Conservation (phyloP, 2,888 invertebrate species). For the Drosophila antonietae region DNA sequence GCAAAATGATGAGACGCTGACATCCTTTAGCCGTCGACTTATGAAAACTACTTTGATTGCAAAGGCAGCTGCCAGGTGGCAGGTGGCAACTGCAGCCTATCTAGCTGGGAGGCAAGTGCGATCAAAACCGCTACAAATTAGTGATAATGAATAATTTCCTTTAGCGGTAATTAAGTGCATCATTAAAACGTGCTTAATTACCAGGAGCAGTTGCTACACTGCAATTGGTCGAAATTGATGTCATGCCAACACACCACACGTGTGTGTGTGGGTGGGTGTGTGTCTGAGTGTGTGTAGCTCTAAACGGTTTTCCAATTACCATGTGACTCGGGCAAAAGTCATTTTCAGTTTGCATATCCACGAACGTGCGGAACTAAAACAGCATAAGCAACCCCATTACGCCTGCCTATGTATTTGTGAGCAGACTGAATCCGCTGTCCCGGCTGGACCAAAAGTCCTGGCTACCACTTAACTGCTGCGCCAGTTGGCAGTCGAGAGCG, state of each 20-base stretch:
- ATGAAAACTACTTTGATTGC: conserved; percentile 53
- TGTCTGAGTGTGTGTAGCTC: conserved; percentile 24
- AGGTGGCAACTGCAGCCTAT: conserved; percentile 15
- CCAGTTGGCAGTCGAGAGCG: conserved; percentile 2
- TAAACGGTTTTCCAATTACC: conserved; percentile 74
- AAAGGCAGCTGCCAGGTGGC: conserved; percentile 16
- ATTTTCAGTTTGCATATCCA: conserved; percentile 75
- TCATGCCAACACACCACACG: conserved; percentile 11
- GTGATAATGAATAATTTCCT: conserved; percentile 81
- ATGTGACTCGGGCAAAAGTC: conserved; percentile 54
- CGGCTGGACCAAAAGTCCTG: conserved; percentile 5
- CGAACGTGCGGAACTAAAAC: conserved; percentile 43
- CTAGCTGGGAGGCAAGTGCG: conserved; percentile 31
- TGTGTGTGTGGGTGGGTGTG: background rate
- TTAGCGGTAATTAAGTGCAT: conserved; percentile 73
- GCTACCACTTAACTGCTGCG: conserved; percentile 36
- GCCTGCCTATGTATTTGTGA: conserved; percentile 40
- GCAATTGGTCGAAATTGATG: conserved; percentile 47
- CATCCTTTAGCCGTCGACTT: conserved; percentile 40
- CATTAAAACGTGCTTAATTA: conserved; percentile 69
- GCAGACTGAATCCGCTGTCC: conserved; percentile 15
- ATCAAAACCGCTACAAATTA: conserved; percentile 67
- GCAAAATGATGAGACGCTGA: conserved; percentile 42
- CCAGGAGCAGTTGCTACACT: conserved; percentile 37
- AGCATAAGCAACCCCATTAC: conserved; percentile 56